Evolutionary conservation across 2,113 vertebrate species (phyloP), one percentile per base, ranked within the genome.

Genomic region (Elanoides forficatus): DNA sequence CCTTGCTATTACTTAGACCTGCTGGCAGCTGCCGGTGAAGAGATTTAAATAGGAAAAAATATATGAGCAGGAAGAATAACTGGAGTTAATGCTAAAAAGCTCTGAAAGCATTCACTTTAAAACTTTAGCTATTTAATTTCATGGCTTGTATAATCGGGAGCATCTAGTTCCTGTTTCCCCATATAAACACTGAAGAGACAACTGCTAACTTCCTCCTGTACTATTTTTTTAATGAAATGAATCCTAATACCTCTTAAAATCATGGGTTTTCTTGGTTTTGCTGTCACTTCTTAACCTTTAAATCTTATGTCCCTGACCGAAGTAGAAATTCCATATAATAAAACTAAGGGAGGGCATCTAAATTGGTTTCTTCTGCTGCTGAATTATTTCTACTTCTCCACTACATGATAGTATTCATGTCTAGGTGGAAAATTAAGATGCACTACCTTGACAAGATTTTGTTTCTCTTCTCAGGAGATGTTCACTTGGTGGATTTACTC

Each of bases 401-500:
- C 10, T 30, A 4, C 1, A 1, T 0, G 5, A 4, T 0, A 34
- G 40, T n/a, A 23, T 45, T 66, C 38, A 32, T 45, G 30, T 15
- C 38, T 15, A 13, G 26, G 43, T 25, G 30, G 68, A 52, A 79
- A 59, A 67, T 18, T 1, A 56, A 72, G 91, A 32, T 4, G 15
- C 15, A 7, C 1, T 91, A 59, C 88, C 47, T 12, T 18, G 10
- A 25, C 36, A n/a, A 19, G 15, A 13, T 43, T 36, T 48, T 84
- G 36, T 94, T 94, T 97, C 47, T 88, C 75, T 97, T 65, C 82
- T 59, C 95, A 98, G 96, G 98, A 98, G 97, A 98, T 7, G 36
- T 96, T 88, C 98, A 98, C 25, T 98, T 98, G 10, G 98, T 98
- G 97, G 99, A 99, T 94, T 97, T 99, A 83, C 98, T 98, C 74